phyloP scores from a whole-genome alignment of 2,888 invertebrate species.

The Harmothoe impar region DNA sequence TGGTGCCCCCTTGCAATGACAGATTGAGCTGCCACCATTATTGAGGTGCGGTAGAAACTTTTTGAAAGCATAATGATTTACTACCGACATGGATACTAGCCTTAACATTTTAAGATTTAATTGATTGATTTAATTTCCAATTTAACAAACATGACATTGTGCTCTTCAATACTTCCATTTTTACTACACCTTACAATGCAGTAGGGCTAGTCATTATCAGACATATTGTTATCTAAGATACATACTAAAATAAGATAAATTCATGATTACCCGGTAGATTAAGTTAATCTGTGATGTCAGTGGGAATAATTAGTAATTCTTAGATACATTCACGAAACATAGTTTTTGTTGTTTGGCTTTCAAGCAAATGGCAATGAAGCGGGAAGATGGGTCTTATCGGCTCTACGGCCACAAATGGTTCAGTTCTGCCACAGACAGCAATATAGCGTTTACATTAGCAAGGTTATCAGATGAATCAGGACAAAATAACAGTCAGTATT shows the following conservation, averaged over 20 bases:
- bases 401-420: conserved; percentile 87
- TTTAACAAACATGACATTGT: too few species aligned
- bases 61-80: too few species aligned
- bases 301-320: background rate
- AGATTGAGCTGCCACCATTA: conserved; percentile 86
- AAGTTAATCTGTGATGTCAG: background rate
- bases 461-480: conserved; percentile 83
- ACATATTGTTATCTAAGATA: too few species aligned
- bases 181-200: too few species aligned
- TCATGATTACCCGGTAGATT: background rate
- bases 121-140: too few species aligned
- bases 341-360: background rate
- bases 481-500: conserved; percentile 63
- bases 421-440: conserved; percentile 86
- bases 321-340: too few species aligned
- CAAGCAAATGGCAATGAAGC: conserved; percentile 84
- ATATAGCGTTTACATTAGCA: conserved; percentile 86
- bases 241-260: too few species aligned
- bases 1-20: conserved; percentile 87
- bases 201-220: too few species aligned
- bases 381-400: conserved; percentile 82
- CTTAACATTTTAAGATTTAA: too few species aligned
- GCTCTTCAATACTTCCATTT: too few species aligned
- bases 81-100: too few species aligned
- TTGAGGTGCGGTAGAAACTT: too few species aligned